Base-by-base conservation (phyloP, 1,140 invertebrate species). In the Polypedilum vanderplanki region DNA sequence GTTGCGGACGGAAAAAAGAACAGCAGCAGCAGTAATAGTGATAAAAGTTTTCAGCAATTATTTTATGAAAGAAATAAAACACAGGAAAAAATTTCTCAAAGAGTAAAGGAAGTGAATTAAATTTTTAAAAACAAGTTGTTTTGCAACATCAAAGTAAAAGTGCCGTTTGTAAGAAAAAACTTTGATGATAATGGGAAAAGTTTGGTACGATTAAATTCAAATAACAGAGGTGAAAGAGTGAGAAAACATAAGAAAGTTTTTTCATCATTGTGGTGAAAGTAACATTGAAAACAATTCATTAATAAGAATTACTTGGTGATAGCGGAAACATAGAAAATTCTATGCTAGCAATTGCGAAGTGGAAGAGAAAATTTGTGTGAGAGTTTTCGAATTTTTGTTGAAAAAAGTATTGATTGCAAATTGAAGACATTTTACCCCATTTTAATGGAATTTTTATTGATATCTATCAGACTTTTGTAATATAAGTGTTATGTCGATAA, bases 1-100 rank as follows among this genome's bases (percentile, higher is more conserved):
- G 46, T 57, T 57, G 12, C 46, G 46, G 46, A 57, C 46, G 46
- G 46, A 12, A 46, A 57, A 57, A 57, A 57, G n/a, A 57, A n/a
- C 12, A 57, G 46, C 46, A 57, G 46, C 12, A 15, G 46, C 4
- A 15, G 15, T 4, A 12, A 12, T n/a, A 57, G 46, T 57, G 46
- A 57, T n/a, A 46, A 46, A 46, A 12, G 2, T 46, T 12, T 57
- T 57, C 12, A 57, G 46, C n/a, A 4, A 33, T 33, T 33, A 3
- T 33, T n/a, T 57, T 57, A 12, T n/a, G 46, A 15, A 12, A 12
- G 8, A 15, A 46, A 46, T 15, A 57, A 57, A 57, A 57, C 12
- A n/a, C 12, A n/a, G 3, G 15, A 15, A 57, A 12, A 57, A n/a
- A 12, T 57, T 57, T 57, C 5, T 33, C 3, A n/a, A n/a, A 12